Evolutionary conservation across 1,140 invertebrate genomes (phyloP).

Genomic region (Sminthurinus signatus): DNA sequence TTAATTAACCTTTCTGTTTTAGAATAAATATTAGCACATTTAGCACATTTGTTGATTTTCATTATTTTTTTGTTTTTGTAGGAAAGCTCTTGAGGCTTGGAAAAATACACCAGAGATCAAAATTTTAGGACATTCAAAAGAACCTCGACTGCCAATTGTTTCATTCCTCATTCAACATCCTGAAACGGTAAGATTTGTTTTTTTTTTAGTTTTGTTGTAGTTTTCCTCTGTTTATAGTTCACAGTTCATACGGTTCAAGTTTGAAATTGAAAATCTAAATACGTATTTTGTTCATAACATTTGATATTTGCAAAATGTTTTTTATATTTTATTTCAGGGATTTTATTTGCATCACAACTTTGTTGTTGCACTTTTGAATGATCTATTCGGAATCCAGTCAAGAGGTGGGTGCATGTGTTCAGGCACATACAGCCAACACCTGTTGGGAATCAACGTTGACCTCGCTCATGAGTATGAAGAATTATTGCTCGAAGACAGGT

Average conservation of each 20-base stretch:
- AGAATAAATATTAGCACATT: not conserved
- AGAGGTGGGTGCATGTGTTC: constrained; percentile 78
- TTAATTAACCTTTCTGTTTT: too few relatives aligned
- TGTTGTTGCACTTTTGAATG: constrained; percentile 77
- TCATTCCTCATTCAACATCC: constrained; percentile 76
- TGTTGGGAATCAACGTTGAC: constrained; percentile 72
- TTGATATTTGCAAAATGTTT: too few relatives aligned
- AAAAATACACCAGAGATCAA: constrained; percentile 50
- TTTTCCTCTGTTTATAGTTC: too few relatives aligned
- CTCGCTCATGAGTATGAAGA: constrained; percentile 69
- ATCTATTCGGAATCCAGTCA: constrained; percentile 86
- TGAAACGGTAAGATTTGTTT: constrained; percentile 8
- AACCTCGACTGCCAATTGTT: constrained; percentile 69
- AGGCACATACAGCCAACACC: constrained; percentile 74
- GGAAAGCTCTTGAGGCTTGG: constrained; percentile 38
- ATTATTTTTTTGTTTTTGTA: constrained; percentile 5
- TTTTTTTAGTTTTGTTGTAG: constrained; percentile 5
- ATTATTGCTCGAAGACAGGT: constrained; percentile 66
- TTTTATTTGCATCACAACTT: constrained; percentile 87
- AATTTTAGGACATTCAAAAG: constrained; percentile 55
- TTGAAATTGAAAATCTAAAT: too few relatives aligned
- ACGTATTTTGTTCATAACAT: too few relatives aligned
- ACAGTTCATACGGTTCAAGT: not conserved
- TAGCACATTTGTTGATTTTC: not conserved
- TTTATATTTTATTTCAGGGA: constrained; percentile 46